Percentiles rank a stretch among this genome's conserved stretches.
These are phyloP conservation scores for Astropecten irregularis DNA, from an alignment of 53 echinoderm and acorn worm species.

Conservation along the genomic window DNA sequence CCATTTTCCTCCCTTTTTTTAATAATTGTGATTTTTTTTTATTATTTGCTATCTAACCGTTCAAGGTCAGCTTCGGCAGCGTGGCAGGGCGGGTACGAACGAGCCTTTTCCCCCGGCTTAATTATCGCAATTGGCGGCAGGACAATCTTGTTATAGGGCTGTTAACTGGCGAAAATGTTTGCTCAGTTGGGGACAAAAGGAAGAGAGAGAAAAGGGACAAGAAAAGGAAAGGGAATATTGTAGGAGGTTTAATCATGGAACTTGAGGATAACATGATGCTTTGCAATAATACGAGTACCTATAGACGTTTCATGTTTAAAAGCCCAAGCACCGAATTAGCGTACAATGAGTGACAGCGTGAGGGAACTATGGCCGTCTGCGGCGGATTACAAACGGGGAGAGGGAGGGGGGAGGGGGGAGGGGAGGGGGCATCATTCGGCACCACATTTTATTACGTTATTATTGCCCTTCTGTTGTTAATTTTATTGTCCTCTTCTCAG, in stretches of 20 bases:
- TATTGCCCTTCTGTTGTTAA: too few relatives aligned
- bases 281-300: too few relatives aligned
- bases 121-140: constrained; percentile 31
- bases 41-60: background rate
- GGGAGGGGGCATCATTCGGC: background rate
- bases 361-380: background rate
- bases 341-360: background rate
- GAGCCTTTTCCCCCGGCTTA: background rate
- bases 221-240: too few relatives aligned
- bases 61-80: too few relatives aligned
- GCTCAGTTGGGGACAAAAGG: constrained; percentile 11
- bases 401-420: background rate
- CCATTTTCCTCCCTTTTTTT: background rate
- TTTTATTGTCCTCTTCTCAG: too few relatives aligned
- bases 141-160: constrained; percentile 40
- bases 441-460: too few relatives aligned
- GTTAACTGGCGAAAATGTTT: constrained; percentile 48
- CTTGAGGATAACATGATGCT: too few relatives aligned
- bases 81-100: too few relatives aligned
- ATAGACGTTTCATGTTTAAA: too few relatives aligned
- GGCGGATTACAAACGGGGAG: background rate
- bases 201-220: too few relatives aligned
- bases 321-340: constrained; percentile 5
- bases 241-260: constrained; percentile 3
- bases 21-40: background rate